Base-by-base conservation (phyloP, 92 coral and sea anemone genomes). In the Actinostola sp. region DNA sequence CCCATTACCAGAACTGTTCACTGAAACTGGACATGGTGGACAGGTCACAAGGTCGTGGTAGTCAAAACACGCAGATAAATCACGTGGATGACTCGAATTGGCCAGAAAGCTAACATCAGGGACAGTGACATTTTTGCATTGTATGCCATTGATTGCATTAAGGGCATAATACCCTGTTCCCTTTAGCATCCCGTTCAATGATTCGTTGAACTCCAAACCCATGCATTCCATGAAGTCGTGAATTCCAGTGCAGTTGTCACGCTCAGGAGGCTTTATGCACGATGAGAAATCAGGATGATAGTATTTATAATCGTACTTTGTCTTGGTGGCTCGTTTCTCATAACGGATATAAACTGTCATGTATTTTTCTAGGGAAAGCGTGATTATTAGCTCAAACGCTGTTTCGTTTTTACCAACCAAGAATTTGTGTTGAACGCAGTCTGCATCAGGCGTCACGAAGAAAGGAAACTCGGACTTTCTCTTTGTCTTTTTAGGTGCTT, bases 221-320 rank as follows among this genome's bases (percentile, higher is more conserved):
- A 82, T 42, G 46, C 95, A 89, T 44, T 77, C 36, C 43, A 56
- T 70, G 44, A 89, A 89, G n/a, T 75, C 66, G 0, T 36, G 28
- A 14, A 86, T 83, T 0, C 72, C 57, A 16, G 75, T 89, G 66
- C 95, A 89, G 71, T 82, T 89, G 34, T 75, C 82, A 14, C 83
- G 67, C 14, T 24, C 66, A 1, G 81, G 76, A 8, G 84, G 88
- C 48, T 83, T 69, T 3, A 85, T 71, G 25, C 95, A 89, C 0
- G 95, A 89, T 3, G 88, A 38, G 25, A 89, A 80, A 54, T 89
- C 85, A 12, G 95, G 95, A 73, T 86, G 41, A 17, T 54, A 48
- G 14, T 83, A 79, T 12, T 25, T 38, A 20, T 58, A 65, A 45
- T 89, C 95, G 57, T 76, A 79, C 4, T 48, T 24, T 16, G 62